A percentile compares a stretch with the other conserved stretches of the same genome.
Evolutionary conservation across 2,113 vertebrate genomes (phyloP).

Genomic region (Chaetodon trifascialis): DNA sequence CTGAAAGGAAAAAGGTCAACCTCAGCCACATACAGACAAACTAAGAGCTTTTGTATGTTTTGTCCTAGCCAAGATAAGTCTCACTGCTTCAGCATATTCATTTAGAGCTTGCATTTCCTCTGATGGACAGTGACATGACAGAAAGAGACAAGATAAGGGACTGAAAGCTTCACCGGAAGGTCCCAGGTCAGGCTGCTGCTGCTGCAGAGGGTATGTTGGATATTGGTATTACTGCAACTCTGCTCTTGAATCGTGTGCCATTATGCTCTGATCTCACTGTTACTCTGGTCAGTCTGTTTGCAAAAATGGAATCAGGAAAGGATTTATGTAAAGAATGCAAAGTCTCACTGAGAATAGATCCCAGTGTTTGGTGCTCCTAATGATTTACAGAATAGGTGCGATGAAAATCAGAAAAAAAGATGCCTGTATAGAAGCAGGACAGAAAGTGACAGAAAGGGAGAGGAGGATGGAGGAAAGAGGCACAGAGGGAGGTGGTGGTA

Average conservation of each 20-base stretch:
- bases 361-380: not conserved
- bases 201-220: not conserved
- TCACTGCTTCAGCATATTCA: not conserved
- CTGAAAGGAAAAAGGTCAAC: not conserved
- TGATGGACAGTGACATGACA: not conserved
- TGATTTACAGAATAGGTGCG: not conserved
- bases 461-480: not conserved
- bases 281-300: not conserved
- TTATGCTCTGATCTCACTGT: slow-evolving; percentile 1
- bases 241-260: slow-evolving; percentile 12
- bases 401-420: not conserved
- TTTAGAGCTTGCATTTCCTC: not conserved
- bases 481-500: not conserved
- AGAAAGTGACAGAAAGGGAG: slow-evolving; percentile 11
- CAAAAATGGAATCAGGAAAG: not conserved
- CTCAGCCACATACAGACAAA: not conserved
- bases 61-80: not conserved
- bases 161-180: not conserved
- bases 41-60: not conserved
- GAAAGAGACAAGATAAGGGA: slow-evolving; percentile 4
- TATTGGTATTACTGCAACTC: not conserved
- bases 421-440: not conserved
- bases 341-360: not conserved
- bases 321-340: not conserved
- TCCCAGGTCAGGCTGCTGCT: not conserved